Conservation (phyloP, 2,113 vertebrate genomes). For the Hippocampus guttulatus region DNA sequence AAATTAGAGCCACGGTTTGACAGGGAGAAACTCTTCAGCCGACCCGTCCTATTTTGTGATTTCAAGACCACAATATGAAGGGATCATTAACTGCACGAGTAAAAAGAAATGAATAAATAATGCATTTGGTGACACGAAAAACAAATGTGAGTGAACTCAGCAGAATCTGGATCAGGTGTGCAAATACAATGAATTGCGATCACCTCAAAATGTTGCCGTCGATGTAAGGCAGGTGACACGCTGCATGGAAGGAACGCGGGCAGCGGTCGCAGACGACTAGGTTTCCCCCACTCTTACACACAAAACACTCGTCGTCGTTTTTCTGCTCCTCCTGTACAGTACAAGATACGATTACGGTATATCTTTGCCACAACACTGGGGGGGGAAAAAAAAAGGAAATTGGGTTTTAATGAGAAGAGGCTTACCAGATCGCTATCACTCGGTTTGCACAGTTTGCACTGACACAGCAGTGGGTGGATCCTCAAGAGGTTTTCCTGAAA, state of each 20-base stretch:
- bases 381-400: not conserved
- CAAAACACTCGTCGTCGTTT: constrained; percentile 68
- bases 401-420: not conserved
- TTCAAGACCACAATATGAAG: not conserved
- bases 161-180: not conserved
- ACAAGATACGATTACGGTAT: not conserved
- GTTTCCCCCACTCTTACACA: constrained; percentile 35
- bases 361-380: not conserved
- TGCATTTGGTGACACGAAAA: not conserved
- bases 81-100: not conserved
- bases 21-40: no score
- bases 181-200: not conserved
- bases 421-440: constrained; percentile 32
- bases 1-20: no score
- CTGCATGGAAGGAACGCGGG: constrained; percentile 67
- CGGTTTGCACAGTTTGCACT: constrained; percentile 31
- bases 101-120: not conserved
- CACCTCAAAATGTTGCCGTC: constrained; percentile 4
- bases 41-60: no score
- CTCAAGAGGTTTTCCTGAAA: constrained; percentile 38
- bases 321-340: constrained; percentile 27
- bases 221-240: constrained; percentile 63
- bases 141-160: not conserved
- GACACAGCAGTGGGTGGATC: constrained; percentile 42
- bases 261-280: constrained; percentile 65